Evolutionary conservation across 2,113 vertebrate genomes (phyloP), one percentile per base, ranked within the genome.

Genomic region (Oryzias javanicus): DNA sequence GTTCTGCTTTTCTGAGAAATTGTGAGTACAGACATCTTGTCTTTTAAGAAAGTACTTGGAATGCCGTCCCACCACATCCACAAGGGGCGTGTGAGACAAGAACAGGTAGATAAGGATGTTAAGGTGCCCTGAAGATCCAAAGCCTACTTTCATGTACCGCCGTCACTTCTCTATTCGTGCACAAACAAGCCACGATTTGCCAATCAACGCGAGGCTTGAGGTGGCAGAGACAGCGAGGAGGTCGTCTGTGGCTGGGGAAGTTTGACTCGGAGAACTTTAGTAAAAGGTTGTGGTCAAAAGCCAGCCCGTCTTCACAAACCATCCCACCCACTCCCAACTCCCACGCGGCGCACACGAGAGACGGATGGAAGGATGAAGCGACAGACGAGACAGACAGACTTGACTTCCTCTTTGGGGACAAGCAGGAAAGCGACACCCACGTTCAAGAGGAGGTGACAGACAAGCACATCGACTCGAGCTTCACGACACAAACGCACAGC

Each of bases 201-300:
- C 35, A 35, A 35, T 12, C 35, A 35, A 35, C 55, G 50, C 6
- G 40, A 49, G 45, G 68, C 40, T 14, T 20, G 67, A 55, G 49
- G 52, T 81, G 78, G 80, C 83, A 74, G 42, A 60, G 64, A 80
- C 47, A 68, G 52, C 16, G 68, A 70, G 76, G 67, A 66, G 74
- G 64, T 53, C 27, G 70, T 49, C 78, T 86, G 73, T 40, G 69
- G 85, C 82, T 25, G 64, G 22, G 58, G 64, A 59, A 73, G 62
- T 74, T 72, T 84, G 68, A 70, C 48, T 74, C 13, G 12, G 67
- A 81, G 76, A 90, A 88, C 85, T 73, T 80, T 48, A 82, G 46
- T 56, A 67, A 87, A 91, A 92, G 87, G 89, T 91, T 87, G 88
- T 29, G 78, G 82, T 83, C 66, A 80, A 64, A 81, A 74, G 60